Base-by-base conservation (phyloP, 2,113 vertebrate genomes). In the Halichoerus grypus region DNA sequence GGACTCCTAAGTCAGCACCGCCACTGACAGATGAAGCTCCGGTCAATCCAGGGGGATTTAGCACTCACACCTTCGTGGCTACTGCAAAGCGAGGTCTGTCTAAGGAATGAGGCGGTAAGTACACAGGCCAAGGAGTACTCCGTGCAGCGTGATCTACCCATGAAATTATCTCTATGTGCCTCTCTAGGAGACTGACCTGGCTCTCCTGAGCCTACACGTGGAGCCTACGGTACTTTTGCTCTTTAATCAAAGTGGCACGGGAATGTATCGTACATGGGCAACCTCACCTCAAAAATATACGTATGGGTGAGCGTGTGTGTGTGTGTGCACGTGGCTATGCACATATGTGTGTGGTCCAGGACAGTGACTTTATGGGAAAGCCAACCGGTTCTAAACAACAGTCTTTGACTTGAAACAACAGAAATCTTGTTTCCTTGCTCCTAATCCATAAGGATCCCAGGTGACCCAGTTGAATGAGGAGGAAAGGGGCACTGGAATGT, bases 41-140 rank as follows among this genome's bases (percentile, higher is more conserved):
- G 0, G 61, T 49, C 4, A 6, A 0, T 0, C 26, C 0, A 63
- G 36, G 49, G 15, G 15, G 4, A 2, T 4, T 31, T 4, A 33
- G 90, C 7, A 31, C 6, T 18, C 42, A 9, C 7, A 4, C 21
- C 4, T 4, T 5, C 22, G 2, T 0, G 49, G 5, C 49, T 28
- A 7, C 21, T 13, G 77, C 74, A 42, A 11, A 53, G 5, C 1
- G 0, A 9, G 22, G 16, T 26, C 69, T 36, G 10, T 8, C 11
- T 10, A 88, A 28, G 65, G 80, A 42, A 13, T 0, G 0, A n/a
- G 9, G n/a, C 26, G 0, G 28, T 0, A 0, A 3, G 5, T 0
- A 0, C 42, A 5, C 24, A 19, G 24, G 1, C 55, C 5, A 3
- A 39, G 33, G 21, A 11, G n/a, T 8, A 1, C 46, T 13, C 12